A percentile compares a stretch with the other conserved stretches of the same genome.
These are phyloP conservation scores for Dendrocincla tyrannina DNA, from an alignment of 2,797 vertebrate genomes.

Conservation along the genomic window DNA sequence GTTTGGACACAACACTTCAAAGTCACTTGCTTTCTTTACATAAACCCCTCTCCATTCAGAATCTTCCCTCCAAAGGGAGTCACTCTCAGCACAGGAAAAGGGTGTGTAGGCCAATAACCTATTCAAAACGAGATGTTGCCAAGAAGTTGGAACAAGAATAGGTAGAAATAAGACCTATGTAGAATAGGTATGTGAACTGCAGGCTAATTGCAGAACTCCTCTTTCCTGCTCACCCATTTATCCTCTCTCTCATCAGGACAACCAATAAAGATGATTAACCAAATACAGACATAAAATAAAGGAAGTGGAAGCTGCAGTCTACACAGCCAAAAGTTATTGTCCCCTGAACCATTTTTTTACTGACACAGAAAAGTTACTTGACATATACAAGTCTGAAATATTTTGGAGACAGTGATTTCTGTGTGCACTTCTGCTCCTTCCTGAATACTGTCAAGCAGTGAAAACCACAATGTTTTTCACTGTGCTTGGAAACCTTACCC, in stretches of 20 bases:
- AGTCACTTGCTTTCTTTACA: constrained; percentile 16
- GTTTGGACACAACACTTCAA: constrained; percentile 3
- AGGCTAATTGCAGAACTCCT: background rate
- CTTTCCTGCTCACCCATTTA: background rate
- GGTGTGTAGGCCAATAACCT: background rate
- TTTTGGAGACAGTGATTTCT: background rate
- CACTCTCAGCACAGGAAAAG: background rate
- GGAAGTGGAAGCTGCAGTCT: background rate
- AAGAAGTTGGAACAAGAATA: background rate
- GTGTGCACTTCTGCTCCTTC: background rate
- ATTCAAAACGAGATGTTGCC: background rate
- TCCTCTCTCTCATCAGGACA: background rate
- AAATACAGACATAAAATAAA: background rate
- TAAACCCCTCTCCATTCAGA: background rate
- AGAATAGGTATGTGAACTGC: background rate
- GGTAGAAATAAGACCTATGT: background rate
- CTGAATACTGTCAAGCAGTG: background rate
- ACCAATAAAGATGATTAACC: background rate
- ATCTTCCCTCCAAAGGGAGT: background rate
- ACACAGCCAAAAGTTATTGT: background rate
- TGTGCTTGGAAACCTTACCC: background rate
- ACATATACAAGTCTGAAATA: background rate
- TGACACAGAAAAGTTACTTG: background rate
- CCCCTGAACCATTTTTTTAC: background rate
- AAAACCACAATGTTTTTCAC: background rate